Evolutionary conservation across 2,888 invertebrate genomes (phyloP).

Genomic region (Cantharis flavilabris): DNA sequence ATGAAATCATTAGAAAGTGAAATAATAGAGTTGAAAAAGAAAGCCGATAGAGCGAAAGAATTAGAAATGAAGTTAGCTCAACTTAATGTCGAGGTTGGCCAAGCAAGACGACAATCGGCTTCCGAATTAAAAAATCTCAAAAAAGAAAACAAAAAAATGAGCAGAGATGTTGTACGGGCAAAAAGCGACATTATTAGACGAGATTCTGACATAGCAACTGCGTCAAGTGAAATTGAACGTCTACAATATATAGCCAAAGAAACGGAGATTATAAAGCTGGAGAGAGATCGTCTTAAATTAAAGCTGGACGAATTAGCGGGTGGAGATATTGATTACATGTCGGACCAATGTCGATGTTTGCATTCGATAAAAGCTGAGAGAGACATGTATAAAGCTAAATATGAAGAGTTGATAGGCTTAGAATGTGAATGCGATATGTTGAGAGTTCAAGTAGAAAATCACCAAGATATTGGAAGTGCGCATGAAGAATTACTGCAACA

Average conservation of each 20-base stretch:
- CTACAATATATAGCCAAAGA: constrained; percentile 42
- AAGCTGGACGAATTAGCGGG: constrained; percentile 43
- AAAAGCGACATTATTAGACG: constrained; percentile 26
- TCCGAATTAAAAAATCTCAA: background rate
- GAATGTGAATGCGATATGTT: constrained; percentile 44
- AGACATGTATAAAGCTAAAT: constrained; percentile 48
- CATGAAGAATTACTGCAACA: background rate
- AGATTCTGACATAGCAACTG: constrained; percentile 32
- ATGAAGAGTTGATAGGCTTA: constrained; percentile 42
- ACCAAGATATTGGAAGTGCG: background rate
- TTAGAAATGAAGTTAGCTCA: constrained; percentile 39
- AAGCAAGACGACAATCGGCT: background rate
- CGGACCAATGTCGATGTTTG: constrained; percentile 40
- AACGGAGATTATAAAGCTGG: constrained; percentile 46
- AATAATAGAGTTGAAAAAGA: constrained; percentile 29
- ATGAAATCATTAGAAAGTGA: constrained; percentile 38
- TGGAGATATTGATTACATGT: constrained; percentile 43
- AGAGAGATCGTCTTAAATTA: constrained; percentile 44
- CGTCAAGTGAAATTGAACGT: constrained; percentile 39
- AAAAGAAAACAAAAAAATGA: background rate
- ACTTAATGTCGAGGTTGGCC: constrained; percentile 6
- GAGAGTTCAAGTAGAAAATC: constrained; percentile 37
- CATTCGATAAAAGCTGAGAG: constrained; percentile 46
- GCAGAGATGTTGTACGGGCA: background rate
- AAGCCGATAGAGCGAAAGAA: constrained; percentile 29